phyloP scores from a whole-genome alignment of 2,888 invertebrate genomes.

The Cantharis flavilabris region DNA sequence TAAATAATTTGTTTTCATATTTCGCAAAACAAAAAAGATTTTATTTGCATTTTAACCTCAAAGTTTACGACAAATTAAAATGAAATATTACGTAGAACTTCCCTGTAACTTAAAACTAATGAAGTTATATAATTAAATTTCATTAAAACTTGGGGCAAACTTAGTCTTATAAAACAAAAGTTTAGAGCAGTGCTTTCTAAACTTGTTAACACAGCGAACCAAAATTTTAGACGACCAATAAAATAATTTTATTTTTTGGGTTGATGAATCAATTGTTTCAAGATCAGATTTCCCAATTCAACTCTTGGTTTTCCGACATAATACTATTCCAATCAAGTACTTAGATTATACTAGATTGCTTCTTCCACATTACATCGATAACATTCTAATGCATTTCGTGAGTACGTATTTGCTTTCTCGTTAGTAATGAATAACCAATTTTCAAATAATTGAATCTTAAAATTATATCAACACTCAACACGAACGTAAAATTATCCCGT shows the following conservation, averaged over 20 bases:
- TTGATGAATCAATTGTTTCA: too few relatives aligned
- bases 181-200: not conserved
- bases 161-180: not conserved
- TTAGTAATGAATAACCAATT: not conserved
- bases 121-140: not conserved
- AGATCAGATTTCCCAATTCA: not conserved
- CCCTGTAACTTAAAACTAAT: not conserved
- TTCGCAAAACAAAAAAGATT: not conserved
- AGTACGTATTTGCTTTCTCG: not conserved
- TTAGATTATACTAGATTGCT: not conserved
- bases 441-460: not conserved
- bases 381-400: not conserved
- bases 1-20: not conserved
- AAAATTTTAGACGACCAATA: too few relatives aligned
- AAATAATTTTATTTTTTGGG: too few relatives aligned
- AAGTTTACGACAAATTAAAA: not conserved
- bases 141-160: not conserved
- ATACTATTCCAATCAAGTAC: not conserved
- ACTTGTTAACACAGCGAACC: not conserved
- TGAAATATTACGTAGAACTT: not conserved
- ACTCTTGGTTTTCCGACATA: not conserved
- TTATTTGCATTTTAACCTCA: not conserved
- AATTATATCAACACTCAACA: not conserved
- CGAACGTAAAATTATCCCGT: not conserved
- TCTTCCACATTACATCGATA: not conserved